Percentiles rank a stretch among this genome's conserved stretches.
Conservation (phyloP, 2,113 vertebrate genomes). For the Coptodon rendalli region DNA sequence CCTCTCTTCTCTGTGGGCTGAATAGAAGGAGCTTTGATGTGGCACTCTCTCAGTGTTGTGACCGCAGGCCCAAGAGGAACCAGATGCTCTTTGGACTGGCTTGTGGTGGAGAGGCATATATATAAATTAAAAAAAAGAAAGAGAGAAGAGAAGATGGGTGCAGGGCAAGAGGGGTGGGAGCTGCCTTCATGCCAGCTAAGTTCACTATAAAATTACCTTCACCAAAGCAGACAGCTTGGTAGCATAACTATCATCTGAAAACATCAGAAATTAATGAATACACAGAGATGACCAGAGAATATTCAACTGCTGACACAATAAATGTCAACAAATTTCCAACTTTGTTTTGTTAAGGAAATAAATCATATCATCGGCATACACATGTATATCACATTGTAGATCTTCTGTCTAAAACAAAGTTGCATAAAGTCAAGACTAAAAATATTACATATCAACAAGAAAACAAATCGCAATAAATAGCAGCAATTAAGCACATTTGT, state of each 20-base stretch:
- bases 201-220: constrained; percentile 37
- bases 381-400: background rate
- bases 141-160: constrained; percentile 9
- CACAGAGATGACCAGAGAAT: background rate
- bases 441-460: background rate
- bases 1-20: constrained; percentile 47
- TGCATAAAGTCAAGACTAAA: background rate
- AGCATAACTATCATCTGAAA: background rate
- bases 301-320: background rate
- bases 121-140: background rate
- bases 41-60: constrained; percentile 62
- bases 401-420: background rate
- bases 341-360: background rate
- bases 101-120: constrained; percentile 54
- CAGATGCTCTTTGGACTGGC: constrained; percentile 61
- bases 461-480: background rate
- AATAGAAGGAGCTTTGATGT: constrained; percentile 71
- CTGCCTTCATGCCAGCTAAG: constrained; percentile 17
- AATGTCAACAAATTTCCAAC: background rate
- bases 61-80: constrained; percentile 67
- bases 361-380: background rate
- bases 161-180: background rate
- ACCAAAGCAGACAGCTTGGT: background rate
- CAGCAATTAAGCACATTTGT: background rate
- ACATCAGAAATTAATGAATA: background rate